These are phyloP conservation scores for Paradoxurus hermaphroditus DNA, from an alignment of 2,113 vertebrate genomes.

Conservation along the genomic window DNA sequence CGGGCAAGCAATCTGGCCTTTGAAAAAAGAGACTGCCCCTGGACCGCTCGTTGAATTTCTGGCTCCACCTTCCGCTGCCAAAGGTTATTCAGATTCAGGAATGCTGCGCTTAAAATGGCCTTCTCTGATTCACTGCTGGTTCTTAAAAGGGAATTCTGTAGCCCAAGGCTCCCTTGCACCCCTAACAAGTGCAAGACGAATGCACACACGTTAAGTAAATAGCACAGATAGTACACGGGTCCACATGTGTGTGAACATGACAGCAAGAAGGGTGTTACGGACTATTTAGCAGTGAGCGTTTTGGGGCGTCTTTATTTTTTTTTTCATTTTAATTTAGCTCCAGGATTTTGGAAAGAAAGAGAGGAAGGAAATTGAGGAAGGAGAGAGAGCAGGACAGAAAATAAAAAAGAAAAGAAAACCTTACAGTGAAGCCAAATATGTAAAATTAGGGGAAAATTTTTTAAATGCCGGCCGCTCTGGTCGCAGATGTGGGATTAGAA, in stretches of 20 bases:
- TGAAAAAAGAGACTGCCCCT: neutral
- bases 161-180: neutral
- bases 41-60: neutral
- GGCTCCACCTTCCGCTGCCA: neutral
- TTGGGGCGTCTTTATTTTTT: too few species aligned
- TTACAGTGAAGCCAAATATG: neutral
- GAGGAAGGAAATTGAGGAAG: neutral
- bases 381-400: neutral
- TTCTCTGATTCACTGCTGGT: neutral
- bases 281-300: neutral
- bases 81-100: neutral
- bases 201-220: accelerated
- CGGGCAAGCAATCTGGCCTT: neutral
- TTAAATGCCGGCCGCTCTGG: neutral
- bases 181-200: neutral
- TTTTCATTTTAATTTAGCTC: neutral
- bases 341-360: neutral
- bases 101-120: neutral
- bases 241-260: neutral
- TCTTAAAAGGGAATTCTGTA: neutral
- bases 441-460: neutral
- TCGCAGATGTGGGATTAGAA: neutral
- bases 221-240: neutral
- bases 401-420: neutral
- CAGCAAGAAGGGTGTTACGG: neutral